Conservation (phyloP, 2,888 invertebrate species). For the Volucella inanis region DNA sequence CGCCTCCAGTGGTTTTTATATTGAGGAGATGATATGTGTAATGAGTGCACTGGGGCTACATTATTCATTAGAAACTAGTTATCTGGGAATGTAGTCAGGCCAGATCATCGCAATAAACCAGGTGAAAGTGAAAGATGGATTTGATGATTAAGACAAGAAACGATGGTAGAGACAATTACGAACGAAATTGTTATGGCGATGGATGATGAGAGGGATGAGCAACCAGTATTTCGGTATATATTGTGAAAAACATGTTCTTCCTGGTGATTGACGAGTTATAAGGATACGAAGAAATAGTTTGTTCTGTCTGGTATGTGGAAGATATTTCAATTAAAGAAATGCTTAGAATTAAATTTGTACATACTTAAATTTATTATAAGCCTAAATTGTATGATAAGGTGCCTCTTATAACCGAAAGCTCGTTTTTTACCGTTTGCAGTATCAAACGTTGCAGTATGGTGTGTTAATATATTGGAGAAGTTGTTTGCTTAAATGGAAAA, state of each 20-base stretch:
- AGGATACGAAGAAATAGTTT: background rate
- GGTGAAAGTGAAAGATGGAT: slow-evolving; percentile 67
- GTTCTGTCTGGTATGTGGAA: background rate
- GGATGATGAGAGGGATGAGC: background rate
- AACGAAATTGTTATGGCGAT: background rate
- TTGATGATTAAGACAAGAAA: slow-evolving; percentile 1
- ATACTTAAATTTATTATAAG: no score
- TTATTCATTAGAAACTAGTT: slow-evolving; percentile 63
- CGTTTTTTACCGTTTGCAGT: no score
- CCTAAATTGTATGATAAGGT: no score
- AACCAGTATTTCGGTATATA: background rate
- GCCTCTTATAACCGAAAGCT: no score
- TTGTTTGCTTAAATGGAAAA: no score
- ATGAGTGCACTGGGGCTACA: slow-evolving; percentile 64
- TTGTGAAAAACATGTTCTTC: slow-evolving; percentile 1
- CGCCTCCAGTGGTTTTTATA: background rate
- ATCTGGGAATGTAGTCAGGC: slow-evolving; percentile 54
- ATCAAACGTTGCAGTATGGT: no score
- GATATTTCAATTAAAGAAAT: slow-evolving; percentile 2
- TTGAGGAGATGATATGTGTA: slow-evolving; percentile 46
- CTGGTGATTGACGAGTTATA: background rate
- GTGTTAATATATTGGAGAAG: no score
- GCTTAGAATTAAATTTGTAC: background rate
- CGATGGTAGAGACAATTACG: slow-evolving; percentile 10
- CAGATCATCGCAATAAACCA: slow-evolving; percentile 53